Evolutionary conservation across 1,140 invertebrate genomes (phyloP), one percentile per base, ranked within the genome.

Genomic region (Eubasilissa regina): DNA sequence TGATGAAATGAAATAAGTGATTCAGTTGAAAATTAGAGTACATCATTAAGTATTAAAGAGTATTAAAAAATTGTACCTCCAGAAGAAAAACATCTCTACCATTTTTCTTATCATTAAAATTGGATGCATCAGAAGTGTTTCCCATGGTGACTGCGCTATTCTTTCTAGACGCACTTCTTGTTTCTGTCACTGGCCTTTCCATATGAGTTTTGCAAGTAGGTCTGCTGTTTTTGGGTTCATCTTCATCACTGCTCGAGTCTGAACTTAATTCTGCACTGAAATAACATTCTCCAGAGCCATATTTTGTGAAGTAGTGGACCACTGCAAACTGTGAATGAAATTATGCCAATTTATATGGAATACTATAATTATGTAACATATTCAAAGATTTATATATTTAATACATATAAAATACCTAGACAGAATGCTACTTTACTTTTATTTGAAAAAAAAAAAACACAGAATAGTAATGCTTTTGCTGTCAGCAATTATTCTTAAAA

Each of bases 281-380:
- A 86, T 95, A 95, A 83, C 94, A 94, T 85, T 97, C 96, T 0
- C 95, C 96, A 10, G 94, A 96, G 12, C 95, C 95, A 81, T 95
- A 94, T 86, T 97, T 97, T 4, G 96, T 97, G 86, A 95, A 97
- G 84, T 96, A 96, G 85, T 97, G 96, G 0, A 97, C 96, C 7
- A 96, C 91, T 6, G 95, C 95, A 86, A 97, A 97, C 90, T 94
- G 84, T 47, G 43, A 62, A 13, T n/a, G 45, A 47, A 47, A 0
- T 25, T 21, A 25, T 1, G 13, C 17, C 21, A 43, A 64, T 12
- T 64, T 17, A 11, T 58, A 10, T 56, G 0, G 21, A 35, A 35
- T 35, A 35, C 1, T 35, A 35, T 35, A 35, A 35, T 35, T 35
- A 6, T 35, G 25, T 3, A 35, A 35, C 25, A 35, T 35, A 35